Evolutionary conservation across 2,113 vertebrate species (phyloP).

Genomic region (Cynoglossus semilaevis): DNA sequence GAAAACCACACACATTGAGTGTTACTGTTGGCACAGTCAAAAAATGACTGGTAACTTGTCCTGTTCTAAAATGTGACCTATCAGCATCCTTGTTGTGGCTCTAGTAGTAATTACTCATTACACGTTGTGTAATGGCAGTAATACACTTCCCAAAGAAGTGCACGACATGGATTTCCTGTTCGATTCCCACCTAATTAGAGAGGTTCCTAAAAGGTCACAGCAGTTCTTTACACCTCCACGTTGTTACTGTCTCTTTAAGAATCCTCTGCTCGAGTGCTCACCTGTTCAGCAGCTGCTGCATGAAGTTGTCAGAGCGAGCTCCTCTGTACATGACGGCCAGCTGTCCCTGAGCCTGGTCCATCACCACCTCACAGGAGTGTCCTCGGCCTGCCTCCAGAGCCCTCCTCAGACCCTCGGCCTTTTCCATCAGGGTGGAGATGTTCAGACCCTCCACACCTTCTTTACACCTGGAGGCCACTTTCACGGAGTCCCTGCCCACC

Average conservation of each 20-base stretch:
- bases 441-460: constrained; percentile 88
- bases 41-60: too few relatives aligned
- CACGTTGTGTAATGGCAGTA: too few relatives aligned
- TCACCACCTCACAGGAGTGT: constrained; percentile 76
- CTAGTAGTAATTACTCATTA: too few relatives aligned
- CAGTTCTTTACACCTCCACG: background rate
- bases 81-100: too few relatives aligned
- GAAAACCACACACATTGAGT: background rate
- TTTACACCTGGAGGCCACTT: constrained; percentile 78
- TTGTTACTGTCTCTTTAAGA: background rate
- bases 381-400: constrained; percentile 89
- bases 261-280: constrained; percentile 58
- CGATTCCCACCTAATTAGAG: too few relatives aligned
- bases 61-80: too few relatives aligned
- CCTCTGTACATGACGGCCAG: constrained; percentile 88
- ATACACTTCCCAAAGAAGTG: too few relatives aligned
- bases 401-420: constrained; percentile 89
- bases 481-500: constrained; percentile 72
- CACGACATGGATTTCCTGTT: too few relatives aligned
- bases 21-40: background rate
- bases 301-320: constrained; percentile 89
- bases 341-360: constrained; percentile 82
- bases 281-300: constrained; percentile 96
- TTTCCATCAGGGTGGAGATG: constrained; percentile 96
- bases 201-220: background rate